A percentile compares a stretch with the other conserved stretches of the same genome.
Conservation (phyloP, 2,797 vertebrate species). For the Paratrypauchen microcephalus region DNA sequence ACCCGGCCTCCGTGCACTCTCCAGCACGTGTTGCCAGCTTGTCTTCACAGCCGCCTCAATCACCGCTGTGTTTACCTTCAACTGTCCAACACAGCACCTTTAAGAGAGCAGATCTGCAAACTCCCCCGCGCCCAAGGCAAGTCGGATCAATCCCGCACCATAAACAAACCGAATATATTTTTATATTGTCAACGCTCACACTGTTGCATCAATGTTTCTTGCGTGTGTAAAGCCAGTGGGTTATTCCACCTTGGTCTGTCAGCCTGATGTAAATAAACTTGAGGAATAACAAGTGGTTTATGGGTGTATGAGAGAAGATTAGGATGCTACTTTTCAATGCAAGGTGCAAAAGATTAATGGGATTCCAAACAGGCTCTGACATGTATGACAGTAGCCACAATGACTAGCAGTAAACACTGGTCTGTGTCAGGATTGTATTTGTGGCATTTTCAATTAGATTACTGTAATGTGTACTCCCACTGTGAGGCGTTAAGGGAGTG, state of each 20-base stretch:
- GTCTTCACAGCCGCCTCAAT: slow-evolving; percentile 16
- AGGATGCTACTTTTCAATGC: slow-evolving; percentile 56
- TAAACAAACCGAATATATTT: slow-evolving; percentile 42
- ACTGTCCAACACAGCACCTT: slow-evolving; percentile 20
- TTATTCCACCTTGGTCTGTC: slow-evolving; percentile 28
- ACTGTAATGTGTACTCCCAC: slow-evolving; percentile 60
- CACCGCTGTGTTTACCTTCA: slow-evolving; percentile 37
- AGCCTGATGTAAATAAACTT: slow-evolving; percentile 40
- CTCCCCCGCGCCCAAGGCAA: slow-evolving; percentile 31
- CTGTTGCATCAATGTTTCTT: slow-evolving; percentile 30
- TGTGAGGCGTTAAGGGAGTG: slow-evolving; percentile 58
- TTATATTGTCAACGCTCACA: slow-evolving; percentile 34
- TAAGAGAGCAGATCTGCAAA: slow-evolving; percentile 36
- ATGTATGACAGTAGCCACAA: slow-evolving; percentile 38
- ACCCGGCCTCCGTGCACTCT: slow-evolving; percentile 6
- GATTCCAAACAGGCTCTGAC: slow-evolving; percentile 51
- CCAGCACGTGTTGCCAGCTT: slow-evolving; percentile 24
- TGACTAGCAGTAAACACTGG: slow-evolving; percentile 64
- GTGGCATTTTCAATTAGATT: slow-evolving; percentile 69
- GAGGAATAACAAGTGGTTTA: slow-evolving; percentile 45
- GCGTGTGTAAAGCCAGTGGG: slow-evolving; percentile 15
- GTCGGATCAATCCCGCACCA: slow-evolving; percentile 28
- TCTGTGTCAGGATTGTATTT: slow-evolving; percentile 69
- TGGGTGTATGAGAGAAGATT: slow-evolving; percentile 56
- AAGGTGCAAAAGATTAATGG: slow-evolving; percentile 61